Conservation (phyloP, 2,888 invertebrate genomes). For the Erpobdella octoculata region DNA sequence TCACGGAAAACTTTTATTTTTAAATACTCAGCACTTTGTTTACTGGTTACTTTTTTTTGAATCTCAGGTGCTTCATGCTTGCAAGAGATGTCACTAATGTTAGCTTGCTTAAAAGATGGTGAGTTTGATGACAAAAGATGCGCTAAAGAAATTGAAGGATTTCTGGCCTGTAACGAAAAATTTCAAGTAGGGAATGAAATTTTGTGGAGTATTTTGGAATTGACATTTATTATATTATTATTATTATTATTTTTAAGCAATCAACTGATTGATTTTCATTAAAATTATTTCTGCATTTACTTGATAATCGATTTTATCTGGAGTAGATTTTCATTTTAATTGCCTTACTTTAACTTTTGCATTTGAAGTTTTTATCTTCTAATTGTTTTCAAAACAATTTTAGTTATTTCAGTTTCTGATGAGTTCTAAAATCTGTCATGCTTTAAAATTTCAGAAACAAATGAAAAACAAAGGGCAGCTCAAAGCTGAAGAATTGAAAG, state of each 20-base stretch:
- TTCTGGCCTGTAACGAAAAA: slow-evolving; percentile 31
- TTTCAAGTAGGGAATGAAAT: background rate
- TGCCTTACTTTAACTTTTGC: too few relatives aligned
- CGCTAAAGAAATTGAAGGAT: slow-evolving; percentile 38
- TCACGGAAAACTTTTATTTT: slow-evolving; percentile 8
- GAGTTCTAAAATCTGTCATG: background rate
- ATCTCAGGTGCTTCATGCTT: slow-evolving; percentile 35
- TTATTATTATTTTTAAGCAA: too few relatives aligned
- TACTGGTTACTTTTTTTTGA: background rate
- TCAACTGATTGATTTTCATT: too few relatives aligned
- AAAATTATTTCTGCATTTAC: too few relatives aligned
- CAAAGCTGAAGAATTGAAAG: background rate
- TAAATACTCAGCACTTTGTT: slow-evolving; percentile 37
- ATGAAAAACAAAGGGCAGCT: background rate
- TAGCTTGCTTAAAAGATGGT: slow-evolving; percentile 40
- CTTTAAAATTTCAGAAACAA: background rate
- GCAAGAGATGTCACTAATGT: slow-evolving; percentile 41
- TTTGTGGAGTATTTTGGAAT: too few relatives aligned
- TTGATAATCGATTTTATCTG: too few relatives aligned
- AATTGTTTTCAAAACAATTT: background rate
- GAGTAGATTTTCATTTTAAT: too few relatives aligned
- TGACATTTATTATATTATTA: too few relatives aligned
- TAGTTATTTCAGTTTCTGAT: background rate
- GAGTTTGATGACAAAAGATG: slow-evolving; percentile 39
- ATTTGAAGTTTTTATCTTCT: too few relatives aligned